phyloP scores from a whole-genome alignment of 2,888 invertebrate genomes.

The Autographa gamma region DNA sequence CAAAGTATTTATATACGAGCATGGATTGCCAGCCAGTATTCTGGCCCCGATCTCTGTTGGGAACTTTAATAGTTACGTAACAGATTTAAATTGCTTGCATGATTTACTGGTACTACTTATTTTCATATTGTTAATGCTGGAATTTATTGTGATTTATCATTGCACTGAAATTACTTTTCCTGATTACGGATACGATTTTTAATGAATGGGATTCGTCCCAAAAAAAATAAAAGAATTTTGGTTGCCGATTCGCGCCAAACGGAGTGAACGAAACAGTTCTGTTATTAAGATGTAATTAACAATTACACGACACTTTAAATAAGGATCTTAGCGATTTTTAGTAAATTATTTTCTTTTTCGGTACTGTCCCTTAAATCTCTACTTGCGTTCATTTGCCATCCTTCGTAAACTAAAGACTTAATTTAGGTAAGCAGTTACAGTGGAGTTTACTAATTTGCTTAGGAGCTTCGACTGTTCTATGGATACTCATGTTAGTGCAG shows the following conservation, averaged over 20 bases:
- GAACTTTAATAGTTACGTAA: conserved; percentile 58
- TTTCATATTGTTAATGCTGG: background rate
- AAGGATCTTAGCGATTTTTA: no score
- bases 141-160: background rate
- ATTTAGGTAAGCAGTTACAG: background rate
- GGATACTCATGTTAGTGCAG: background rate
- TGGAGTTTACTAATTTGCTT: background rate
- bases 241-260: no score
- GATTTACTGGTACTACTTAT: conserved; percentile 28
- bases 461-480: background rate
- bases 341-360: no score
- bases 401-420: background rate
- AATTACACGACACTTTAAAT: no score
- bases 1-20: conserved; percentile 54
- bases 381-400: background rate
- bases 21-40: conserved; percentile 53
- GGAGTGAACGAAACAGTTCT: no score
- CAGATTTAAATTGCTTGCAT: conserved; percentile 48
- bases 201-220: no score
- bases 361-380: no score
- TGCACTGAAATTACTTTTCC: background rate
- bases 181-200: background rate
- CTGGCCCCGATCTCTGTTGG: conserved; percentile 39
- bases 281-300: no score
- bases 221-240: no score